Evolutionary conservation across 2,888 invertebrate genomes (phyloP).

Genomic region (Carpatolechia fugitivella): DNA sequence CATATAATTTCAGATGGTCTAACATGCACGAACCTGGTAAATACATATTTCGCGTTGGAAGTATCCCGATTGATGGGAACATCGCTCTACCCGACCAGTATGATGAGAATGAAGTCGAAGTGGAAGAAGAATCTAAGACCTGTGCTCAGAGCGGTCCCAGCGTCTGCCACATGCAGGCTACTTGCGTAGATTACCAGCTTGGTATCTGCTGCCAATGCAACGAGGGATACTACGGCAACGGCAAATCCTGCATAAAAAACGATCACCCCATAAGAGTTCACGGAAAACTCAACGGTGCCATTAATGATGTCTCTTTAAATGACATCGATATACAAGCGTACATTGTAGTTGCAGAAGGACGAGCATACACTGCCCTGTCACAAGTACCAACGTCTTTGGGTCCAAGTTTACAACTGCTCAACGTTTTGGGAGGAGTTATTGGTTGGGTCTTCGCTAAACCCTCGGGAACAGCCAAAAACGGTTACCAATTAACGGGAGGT

Average conservation of each 20-base stretch:
- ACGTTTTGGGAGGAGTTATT: slow-evolving; percentile 89
- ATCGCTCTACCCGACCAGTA: slow-evolving; percentile 83
- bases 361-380: slow-evolving; percentile 94
- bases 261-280: slow-evolving; percentile 92
- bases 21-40: slow-evolving; percentile 92
- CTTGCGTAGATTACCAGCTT: slow-evolving; percentile 88
- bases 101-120: slow-evolving; percentile 60
- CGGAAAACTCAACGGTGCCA: slow-evolving; percentile 90
- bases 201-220: slow-evolving; percentile 96
- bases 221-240: slow-evolving; percentile 94
- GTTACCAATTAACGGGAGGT: slow-evolving; percentile 94
- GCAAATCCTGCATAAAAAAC: slow-evolving; percentile 91
- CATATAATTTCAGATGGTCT: slow-evolving; percentile 83
- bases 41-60: slow-evolving; percentile 93
- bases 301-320: slow-evolving; percentile 87
- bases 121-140: slow-evolving; percentile 70
- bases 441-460: slow-evolving; percentile 97
- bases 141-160: slow-evolving; percentile 83
- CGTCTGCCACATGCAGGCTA: slow-evolving; percentile 89
- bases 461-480: slow-evolving; percentile 87
- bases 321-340: slow-evolving; percentile 94
- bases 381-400: slow-evolving; percentile 87
- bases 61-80: slow-evolving; percentile 79
- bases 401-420: slow-evolving; percentile 88
- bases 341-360: slow-evolving; percentile 91